Evolutionary conservation across 2,797 vertebrate genomes (phyloP).

Genomic region (Tympanoctomys barrerae): DNA sequence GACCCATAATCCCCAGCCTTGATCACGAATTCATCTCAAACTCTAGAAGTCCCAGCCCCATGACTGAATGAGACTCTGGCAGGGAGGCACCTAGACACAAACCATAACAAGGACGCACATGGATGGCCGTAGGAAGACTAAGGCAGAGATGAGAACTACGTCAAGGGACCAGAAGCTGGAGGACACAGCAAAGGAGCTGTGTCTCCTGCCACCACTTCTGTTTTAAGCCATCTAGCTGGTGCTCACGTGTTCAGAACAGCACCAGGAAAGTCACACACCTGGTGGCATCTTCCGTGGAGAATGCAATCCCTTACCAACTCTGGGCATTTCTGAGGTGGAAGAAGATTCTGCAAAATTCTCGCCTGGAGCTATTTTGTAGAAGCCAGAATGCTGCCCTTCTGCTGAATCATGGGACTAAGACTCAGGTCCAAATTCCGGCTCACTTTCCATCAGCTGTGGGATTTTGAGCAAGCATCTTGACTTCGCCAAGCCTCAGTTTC

Average conservation of each 20-base stretch:
- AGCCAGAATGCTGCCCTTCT: background rate
- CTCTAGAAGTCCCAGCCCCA: too few species aligned
- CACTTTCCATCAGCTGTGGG: background rate
- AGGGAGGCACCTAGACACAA: too few species aligned
- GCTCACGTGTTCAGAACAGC: background rate
- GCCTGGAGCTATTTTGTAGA: background rate
- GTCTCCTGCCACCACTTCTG: background rate
- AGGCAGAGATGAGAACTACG: background rate
- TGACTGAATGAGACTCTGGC: too few species aligned
- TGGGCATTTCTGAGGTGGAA: background rate
- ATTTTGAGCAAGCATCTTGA: background rate
- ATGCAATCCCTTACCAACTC: background rate
- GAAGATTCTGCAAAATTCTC: background rate
- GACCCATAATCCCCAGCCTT: too few species aligned
- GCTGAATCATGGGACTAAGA: background rate
- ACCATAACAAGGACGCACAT: too few species aligned
- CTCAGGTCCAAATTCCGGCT: background rate
- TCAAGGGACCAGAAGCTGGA: background rate
- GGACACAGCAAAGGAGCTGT: background rate
- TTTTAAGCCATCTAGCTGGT: background rate
- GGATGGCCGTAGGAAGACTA: background rate
- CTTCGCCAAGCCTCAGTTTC: conserved; percentile 2
- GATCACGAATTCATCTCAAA: too few species aligned
- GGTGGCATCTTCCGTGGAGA: background rate
- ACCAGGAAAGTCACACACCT: background rate